These are phyloP conservation scores for Syngnathus floridae DNA, from an alignment of 2,113 vertebrate species.

Conservation along the genomic window DNA sequence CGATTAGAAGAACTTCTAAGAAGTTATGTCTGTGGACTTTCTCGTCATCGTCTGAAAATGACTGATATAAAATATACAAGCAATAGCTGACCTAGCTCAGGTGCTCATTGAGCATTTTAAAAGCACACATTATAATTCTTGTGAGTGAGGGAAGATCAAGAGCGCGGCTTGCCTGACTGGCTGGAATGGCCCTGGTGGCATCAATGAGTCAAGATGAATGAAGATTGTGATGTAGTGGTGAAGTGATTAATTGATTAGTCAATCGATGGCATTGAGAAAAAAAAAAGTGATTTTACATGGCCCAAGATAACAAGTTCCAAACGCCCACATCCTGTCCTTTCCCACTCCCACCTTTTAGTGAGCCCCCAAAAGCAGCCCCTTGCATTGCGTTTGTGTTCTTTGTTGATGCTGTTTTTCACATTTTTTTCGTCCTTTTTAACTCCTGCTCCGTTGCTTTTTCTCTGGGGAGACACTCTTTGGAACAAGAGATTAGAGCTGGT, in stretches of 20 bases:
- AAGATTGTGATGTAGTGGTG: neutral
- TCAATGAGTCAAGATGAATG: too few species aligned
- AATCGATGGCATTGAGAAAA: constrained; percentile 32
- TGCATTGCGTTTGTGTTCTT: constrained; percentile 58
- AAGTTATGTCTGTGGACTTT: too few species aligned
- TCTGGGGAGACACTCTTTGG: constrained; percentile 65
- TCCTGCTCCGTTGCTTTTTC: constrained; percentile 63
- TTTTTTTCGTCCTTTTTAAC: constrained; percentile 57
- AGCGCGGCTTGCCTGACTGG: too few species aligned
- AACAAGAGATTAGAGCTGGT: constrained; percentile 70
- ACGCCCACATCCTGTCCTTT: constrained; percentile 49
- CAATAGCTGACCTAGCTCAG: too few species aligned
- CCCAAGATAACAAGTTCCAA: constrained; percentile 45
- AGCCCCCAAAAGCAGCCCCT: constrained; percentile 58
- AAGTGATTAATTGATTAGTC: constrained; percentile 13
- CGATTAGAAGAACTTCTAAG: too few species aligned
- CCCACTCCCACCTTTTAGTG: constrained; percentile 45
- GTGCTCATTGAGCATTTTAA: too few species aligned
- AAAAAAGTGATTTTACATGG: constrained; percentile 39
- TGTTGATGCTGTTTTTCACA: constrained; percentile 63
- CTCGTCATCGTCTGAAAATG: too few species aligned
- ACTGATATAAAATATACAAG: too few species aligned
- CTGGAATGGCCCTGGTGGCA: too few species aligned
- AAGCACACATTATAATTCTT: too few species aligned
- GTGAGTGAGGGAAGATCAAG: too few species aligned